Base-by-base conservation (phyloP, 2,797 vertebrate genomes). In the Cottoperca gobio region DNA sequence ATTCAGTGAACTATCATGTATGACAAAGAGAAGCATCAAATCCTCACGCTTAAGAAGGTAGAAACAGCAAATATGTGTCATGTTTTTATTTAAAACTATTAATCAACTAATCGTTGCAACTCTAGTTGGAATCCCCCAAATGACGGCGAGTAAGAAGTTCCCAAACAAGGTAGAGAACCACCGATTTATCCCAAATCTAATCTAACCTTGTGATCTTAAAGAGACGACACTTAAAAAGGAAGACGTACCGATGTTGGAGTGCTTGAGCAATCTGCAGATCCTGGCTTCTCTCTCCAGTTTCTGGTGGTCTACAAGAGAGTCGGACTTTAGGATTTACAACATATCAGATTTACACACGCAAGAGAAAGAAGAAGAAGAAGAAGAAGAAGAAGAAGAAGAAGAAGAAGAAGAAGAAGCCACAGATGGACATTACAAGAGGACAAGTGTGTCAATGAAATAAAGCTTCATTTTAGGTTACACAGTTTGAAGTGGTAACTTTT, bases 241-340 rank as follows among this genome's bases (percentile, higher is more conserved):
- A 33, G 26, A 60, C 89, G 90, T 81, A 95, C 95, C 95, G 4
- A 95, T 95, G 89, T 95, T 95, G 59, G 94, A 53, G 76, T 95
- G 95, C 49, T 95, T 95, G 76, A 99, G 95, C 75, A 99, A 92
- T 77, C 98, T 96, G 91, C 98, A 99, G 91, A 99, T 99, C 69
- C 98, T 93, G 58, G 98, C 98, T 91, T 99, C 98, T 39, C 98
- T 92, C 82, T 99, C 98, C 92, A 99, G 93, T 76, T 99, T 99
- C 94, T 99, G 98, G 69, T 99, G 98, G 85, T 99, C 98, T 99
- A 88, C 74, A 83, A 78, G 78, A 90, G 60, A 78, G 24, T 45
- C 17, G 79, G 62, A 68, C 3, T 1, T 57, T 16, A 16, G 3
- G 12, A 7, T 35, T 78, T 24, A 80, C 11, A 8, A 49, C 10